Base-by-base conservation (phyloP, 2,113 vertebrate species). In the Sorex fumeus region DNA sequence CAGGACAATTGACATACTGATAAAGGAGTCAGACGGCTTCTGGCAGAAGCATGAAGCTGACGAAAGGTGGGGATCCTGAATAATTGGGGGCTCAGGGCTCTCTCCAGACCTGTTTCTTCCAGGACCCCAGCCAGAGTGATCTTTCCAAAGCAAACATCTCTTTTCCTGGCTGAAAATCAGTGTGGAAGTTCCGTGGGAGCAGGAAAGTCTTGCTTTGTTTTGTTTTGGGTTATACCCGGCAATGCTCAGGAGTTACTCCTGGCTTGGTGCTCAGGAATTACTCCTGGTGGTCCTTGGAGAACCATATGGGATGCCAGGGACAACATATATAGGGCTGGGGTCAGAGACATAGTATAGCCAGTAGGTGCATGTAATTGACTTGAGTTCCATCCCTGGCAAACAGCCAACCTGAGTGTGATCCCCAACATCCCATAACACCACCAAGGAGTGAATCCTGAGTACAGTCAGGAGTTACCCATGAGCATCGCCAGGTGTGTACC, bases 71-170 rank as follows among this genome's bases (percentile, higher is more conserved):
- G 57, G 74, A 53, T 45, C 45, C 66, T 87, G 8, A 81, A 62
- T 78, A 43, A 10, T 3, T 11, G 19, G 45, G 28, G 75, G 34
- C 21, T 16, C 27, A 2, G 6, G 40, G 50, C 28, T 81, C n/a
- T 53, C 40, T 28, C n/a, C 23, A 34, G 18, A 62, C 45, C 87
- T 69, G 25, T 30, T 70, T 27, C 9, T 1, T 47, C 43, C 23
- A 36, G 0, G 13, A 15, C 18, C 34, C 32, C 12, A 27, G 32
- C 27, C 43, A 84, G 71, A 64, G 45, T 6, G 53, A 57, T 47
- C 50, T 87, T 91, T 77, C 64, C 9, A 78, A 87, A 72, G 43
- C 67, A 79, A 80, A 43, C 13, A 50, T 47, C 83, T 84, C 53
- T 40, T 90, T 93, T 36, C 57, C 84, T 32, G 75, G 13, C 72